Percentiles rank a stretch among this genome's conserved stretches.
These are phyloP conservation scores for Oncorhynchus nerka DNA, from an alignment of 2,113 vertebrate species.

Conservation along the genomic window DNA sequence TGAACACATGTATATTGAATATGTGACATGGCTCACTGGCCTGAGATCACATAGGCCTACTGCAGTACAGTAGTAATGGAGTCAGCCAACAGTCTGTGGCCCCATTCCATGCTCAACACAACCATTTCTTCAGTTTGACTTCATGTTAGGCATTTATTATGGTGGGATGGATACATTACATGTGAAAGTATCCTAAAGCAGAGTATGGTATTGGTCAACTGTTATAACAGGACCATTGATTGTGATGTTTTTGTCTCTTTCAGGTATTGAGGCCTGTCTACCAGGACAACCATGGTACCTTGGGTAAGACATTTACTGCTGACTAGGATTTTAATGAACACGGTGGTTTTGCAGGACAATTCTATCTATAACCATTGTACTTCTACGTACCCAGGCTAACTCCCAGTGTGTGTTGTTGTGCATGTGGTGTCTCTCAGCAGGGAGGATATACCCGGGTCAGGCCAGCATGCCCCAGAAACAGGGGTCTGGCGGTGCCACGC, in stretches of 20 bases:
- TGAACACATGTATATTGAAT: no score
- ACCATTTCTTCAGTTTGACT: background rate
- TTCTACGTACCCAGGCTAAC: background rate
- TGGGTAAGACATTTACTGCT: conserved; percentile 68
- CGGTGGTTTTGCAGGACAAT: background rate
- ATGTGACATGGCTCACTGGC: no score
- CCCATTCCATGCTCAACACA: background rate
- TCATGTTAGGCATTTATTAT: background rate
- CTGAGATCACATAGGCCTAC: no score
- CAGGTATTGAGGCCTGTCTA: conserved; percentile 83
- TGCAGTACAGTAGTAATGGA: no score
- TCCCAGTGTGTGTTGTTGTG: conserved; percentile 9
- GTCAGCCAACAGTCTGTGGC: no score
- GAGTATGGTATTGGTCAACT: background rate
- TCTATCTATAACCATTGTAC: no score
- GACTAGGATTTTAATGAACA: background rate
- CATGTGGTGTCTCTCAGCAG: conserved; percentile 29
- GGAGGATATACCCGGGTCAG: conserved; percentile 64
- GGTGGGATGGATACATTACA: background rate
- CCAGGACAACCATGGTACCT: conserved; percentile 70
- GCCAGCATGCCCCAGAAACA: conserved; percentile 34
- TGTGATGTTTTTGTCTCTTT: conserved; percentile 14
- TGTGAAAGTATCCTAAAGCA: background rate
- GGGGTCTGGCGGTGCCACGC: background rate
- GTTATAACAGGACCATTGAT: background rate